Base-by-base conservation (phyloP, 2,797 vertebrate species). In the Mastacembelus armatus region DNA sequence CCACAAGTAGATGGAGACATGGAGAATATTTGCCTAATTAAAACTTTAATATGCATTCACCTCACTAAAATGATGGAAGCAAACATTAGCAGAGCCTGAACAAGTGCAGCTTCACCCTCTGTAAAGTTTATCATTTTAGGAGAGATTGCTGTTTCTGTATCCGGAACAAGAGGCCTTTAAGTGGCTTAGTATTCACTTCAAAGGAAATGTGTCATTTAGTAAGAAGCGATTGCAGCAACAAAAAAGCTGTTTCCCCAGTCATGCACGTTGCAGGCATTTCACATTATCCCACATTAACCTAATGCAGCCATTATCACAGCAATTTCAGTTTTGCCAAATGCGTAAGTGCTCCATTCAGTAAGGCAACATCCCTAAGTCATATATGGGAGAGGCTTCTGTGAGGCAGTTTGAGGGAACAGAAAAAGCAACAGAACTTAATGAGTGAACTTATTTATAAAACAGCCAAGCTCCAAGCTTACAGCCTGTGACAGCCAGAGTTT, bases 401-500 rank as follows among this genome's bases (percentile, higher is more conserved):
- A 80, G 49, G 44, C 64, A 48, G 42, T 77, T 19, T 36, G 71
- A 63, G 44, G 65, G 45, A 63, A 64, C 24, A 59, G 42, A 56
- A 74, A 58, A 63, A 54, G 59, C 42, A 39, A 29, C 32, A 26
- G 51, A 27, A 24, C 36, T 51, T 60, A 83, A 73, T 78, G 51
- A 51, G 54, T 54, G 24, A 57, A 21, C 50, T 24, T 67, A 29
- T 78, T 57, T 40, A 68, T 47, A 40, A 66, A 80, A 61, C 67
- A 50, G 66, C 49, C 52, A 66, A 57, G 19, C 44, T 40, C 54
- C 30, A 2, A 32, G 56, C 39, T 71, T 24, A 76, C 71, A 68
- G 44, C 26, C 22, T 68, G 65, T 78, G 69, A 73, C 80, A 81
- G 59, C 22, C 43, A 59, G 42, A n/a, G 50, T 71, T 60, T 61